Evolutionary conservation across 1,140 invertebrate species (phyloP).

Genomic region (Triops longicaudatus): DNA sequence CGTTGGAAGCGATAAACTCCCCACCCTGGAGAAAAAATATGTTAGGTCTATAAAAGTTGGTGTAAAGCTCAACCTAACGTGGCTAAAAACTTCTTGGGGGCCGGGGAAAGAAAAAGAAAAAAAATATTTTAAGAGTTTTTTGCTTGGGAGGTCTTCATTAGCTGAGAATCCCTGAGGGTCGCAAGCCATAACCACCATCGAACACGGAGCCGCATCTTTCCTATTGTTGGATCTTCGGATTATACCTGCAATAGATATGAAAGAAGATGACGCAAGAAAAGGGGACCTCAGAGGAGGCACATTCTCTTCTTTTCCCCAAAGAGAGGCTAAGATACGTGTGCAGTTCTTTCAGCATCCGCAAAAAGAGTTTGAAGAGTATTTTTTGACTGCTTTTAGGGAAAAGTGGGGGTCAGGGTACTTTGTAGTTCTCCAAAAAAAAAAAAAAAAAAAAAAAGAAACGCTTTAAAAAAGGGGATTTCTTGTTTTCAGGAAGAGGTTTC

Average conservation of each 20-base stretch:
- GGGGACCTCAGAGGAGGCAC: too few relatives aligned
- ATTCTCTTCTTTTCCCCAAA: too few relatives aligned
- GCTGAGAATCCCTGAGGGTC: neutral
- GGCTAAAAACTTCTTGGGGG: neutral
- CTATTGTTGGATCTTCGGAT: neutral
- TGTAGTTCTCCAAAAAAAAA: neutral
- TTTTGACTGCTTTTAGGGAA: neutral
- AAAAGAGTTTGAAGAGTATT: neutral
- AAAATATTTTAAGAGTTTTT: neutral
- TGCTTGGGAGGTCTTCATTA: conserved; percentile 8
- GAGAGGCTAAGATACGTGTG: neutral
- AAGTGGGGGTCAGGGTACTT: neutral
- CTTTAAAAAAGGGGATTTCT: neutral
- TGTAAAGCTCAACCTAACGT: neutral
- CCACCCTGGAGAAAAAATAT: neutral
- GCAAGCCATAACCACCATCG: neutral
- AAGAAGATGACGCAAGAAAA: too few relatives aligned
- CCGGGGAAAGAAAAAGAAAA: neutral
- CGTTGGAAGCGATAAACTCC: neutral
- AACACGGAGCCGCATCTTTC: neutral
- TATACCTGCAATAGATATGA: neutral
- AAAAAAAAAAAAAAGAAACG: too few relatives aligned
- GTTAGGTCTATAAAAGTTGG: conserved; percentile 1
- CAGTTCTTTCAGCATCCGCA: neutral
- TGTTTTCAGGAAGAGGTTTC: neutral